Evolutionary conservation across 2,797 vertebrate species (phyloP).

Genomic region (Esox masquinongy): DNA sequence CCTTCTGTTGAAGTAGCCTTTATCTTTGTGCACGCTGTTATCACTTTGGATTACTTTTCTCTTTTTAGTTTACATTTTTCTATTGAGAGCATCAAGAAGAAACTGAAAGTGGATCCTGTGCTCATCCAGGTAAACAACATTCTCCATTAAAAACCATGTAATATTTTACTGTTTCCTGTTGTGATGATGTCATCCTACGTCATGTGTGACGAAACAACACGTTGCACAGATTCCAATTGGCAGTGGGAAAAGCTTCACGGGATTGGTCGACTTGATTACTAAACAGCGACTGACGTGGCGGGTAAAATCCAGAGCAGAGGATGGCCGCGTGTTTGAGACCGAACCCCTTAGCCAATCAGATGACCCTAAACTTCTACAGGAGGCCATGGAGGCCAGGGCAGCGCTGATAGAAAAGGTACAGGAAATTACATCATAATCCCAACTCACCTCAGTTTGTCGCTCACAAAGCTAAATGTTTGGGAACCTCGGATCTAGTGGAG

Average conservation of each 20-base stretch:
- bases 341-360: constrained; percentile 69
- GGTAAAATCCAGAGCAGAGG: constrained; percentile 59
- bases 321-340: constrained; percentile 83
- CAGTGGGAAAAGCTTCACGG: constrained; percentile 84
- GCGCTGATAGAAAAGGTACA: constrained; percentile 91
- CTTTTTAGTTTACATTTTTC: constrained; percentile 80
- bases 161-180: not conserved
- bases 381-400: constrained; percentile 78
- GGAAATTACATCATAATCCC: not conserved
- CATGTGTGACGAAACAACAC: not conserved
- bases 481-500: not conserved
- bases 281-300: constrained; percentile 85
- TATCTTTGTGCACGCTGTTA: not conserved
- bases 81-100: constrained; percentile 89
- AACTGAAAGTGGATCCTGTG: constrained; percentile 88
- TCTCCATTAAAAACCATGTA: not conserved
- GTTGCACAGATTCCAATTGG: constrained; percentile 85
- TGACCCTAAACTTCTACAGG: constrained; percentile 77
- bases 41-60: not conserved
- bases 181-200: not conserved
- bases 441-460: not conserved
- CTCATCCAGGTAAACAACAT: constrained; percentile 85
- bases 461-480: not conserved
- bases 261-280: constrained; percentile 88
- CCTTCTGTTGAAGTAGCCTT: too few relatives aligned